phyloP scores from a whole-genome alignment of 2,888 invertebrate genomes.

The Copidosoma aretas region DNA sequence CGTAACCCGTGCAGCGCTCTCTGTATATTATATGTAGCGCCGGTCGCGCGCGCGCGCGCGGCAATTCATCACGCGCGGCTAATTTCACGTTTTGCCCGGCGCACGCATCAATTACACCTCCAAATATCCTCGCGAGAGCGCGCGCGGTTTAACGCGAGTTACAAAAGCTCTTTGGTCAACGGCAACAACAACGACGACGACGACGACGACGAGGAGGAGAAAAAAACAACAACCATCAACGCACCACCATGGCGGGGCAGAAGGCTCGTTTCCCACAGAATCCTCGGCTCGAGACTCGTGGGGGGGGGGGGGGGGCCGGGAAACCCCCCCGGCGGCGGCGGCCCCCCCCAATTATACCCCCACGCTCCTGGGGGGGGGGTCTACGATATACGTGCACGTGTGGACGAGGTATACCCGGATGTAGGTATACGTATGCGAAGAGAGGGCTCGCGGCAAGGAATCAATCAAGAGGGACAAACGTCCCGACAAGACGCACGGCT shows the following conservation, averaged over 20 bases:
- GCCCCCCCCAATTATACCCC: too few relatives aligned
- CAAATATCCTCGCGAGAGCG: slow-evolving; percentile 28
- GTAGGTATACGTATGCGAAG: too few relatives aligned
- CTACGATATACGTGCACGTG: too few relatives aligned
- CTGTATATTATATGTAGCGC: background rate
- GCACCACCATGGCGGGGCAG: background rate
- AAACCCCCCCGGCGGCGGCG: background rate
- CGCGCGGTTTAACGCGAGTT: background rate
- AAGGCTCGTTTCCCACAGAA: slow-evolving; percentile 17
- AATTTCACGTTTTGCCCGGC: slow-evolving; percentile 35
- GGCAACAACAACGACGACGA: too few relatives aligned
- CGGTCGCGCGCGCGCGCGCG: slow-evolving; percentile 20
- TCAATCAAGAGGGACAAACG: slow-evolving; percentile 33
- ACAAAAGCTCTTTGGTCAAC: background rate
- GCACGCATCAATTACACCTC: slow-evolving; percentile 37
- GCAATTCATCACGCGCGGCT: slow-evolving; percentile 37
- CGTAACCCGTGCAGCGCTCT: slow-evolving; percentile 20
- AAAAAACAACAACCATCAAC: too few relatives aligned
- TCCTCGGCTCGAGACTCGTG: background rate
- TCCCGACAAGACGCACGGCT: background rate
- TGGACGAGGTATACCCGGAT: too few relatives aligned
- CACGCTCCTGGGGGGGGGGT: too few relatives aligned
- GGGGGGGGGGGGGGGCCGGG: background rate
- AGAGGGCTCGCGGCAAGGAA: slow-evolving; percentile 18
- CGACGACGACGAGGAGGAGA: too few relatives aligned